These are phyloP conservation scores for Neolamprologus falcicula DNA, from an alignment of 2,113 vertebrate genomes.

Conservation along the genomic window DNA sequence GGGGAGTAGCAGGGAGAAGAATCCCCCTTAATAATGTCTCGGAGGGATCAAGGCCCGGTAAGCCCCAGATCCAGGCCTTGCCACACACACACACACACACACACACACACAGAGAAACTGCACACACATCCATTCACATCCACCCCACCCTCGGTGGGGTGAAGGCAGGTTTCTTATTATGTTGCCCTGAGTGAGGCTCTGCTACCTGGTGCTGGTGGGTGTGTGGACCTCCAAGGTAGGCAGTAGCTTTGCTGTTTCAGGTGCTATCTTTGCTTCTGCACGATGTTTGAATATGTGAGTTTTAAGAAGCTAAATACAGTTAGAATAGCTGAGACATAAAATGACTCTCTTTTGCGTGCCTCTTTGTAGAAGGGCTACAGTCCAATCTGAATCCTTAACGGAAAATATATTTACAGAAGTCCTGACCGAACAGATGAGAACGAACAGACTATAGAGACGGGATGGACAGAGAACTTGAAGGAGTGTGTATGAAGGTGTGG, in stretches of 20 bases:
- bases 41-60: not conserved
- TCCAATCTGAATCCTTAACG: not conserved
- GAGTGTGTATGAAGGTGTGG: not conserved
- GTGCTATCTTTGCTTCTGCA: not conserved
- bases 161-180: not conserved
- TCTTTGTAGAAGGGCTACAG: not conserved
- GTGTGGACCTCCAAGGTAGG: not conserved
- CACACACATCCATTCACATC: no score
- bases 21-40: not conserved
- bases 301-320: not conserved
- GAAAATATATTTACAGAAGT: not conserved
- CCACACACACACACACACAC: not conserved
- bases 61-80: not conserved
- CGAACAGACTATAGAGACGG: not conserved
- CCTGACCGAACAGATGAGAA: not conserved
- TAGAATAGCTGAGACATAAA: not conserved
- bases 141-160: not conserved
- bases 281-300: not conserved
- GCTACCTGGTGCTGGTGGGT: not conserved
- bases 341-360: not conserved
- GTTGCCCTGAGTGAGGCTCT: not conserved
- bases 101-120: accelerated
- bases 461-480: not conserved
- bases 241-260: not conserved
- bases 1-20: not conserved